Conservation (phyloP, 2,888 invertebrate species). For the Drosophila leonis region DNA sequence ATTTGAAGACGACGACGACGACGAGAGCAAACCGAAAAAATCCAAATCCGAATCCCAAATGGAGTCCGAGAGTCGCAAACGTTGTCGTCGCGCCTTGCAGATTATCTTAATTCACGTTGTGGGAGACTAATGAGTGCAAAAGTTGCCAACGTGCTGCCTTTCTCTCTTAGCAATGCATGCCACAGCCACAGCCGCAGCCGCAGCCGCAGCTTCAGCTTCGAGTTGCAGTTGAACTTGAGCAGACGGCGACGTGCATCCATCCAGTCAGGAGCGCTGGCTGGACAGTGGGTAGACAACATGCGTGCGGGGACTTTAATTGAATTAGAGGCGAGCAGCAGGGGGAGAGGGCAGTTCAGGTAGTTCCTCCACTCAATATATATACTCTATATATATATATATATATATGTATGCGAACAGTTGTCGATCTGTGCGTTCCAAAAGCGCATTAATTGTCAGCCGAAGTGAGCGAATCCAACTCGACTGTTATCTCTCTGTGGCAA, state of each 20-base stretch:
- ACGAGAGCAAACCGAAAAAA: conserved; percentile 1
- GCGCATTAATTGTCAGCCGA: conserved; percentile 77
- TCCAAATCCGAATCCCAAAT: conserved; percentile 35
- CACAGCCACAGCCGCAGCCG: background rate
- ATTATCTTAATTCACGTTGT: conserved; percentile 86
- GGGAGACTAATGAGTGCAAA: conserved; percentile 85
- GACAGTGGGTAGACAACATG: conserved; percentile 43
- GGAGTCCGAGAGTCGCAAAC: conserved; percentile 29
- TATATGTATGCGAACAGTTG: conserved; percentile 22
- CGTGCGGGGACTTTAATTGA: conserved; percentile 72
- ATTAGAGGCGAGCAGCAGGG: conserved; percentile 53
- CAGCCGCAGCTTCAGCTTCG: background rate
- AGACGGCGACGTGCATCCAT: conserved; percentile 43
- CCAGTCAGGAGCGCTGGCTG: conserved; percentile 13
- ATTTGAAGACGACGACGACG: conserved; percentile 26
- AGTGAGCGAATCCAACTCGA: conserved; percentile 45
- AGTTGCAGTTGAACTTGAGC: conserved; percentile 5
- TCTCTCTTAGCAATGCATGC: conserved; percentile 32
- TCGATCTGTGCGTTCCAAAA: conserved; percentile 80
- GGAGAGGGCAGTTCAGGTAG: background rate
- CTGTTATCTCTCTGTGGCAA: conserved; percentile 59
- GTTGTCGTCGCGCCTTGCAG: conserved; percentile 65
- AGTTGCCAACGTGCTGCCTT: conserved; percentile 66
- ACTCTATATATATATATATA: background rate
- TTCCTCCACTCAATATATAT: background rate